phyloP scores from a whole-genome alignment of 2,113 vertebrate genomes.

The Mola mola region DNA sequence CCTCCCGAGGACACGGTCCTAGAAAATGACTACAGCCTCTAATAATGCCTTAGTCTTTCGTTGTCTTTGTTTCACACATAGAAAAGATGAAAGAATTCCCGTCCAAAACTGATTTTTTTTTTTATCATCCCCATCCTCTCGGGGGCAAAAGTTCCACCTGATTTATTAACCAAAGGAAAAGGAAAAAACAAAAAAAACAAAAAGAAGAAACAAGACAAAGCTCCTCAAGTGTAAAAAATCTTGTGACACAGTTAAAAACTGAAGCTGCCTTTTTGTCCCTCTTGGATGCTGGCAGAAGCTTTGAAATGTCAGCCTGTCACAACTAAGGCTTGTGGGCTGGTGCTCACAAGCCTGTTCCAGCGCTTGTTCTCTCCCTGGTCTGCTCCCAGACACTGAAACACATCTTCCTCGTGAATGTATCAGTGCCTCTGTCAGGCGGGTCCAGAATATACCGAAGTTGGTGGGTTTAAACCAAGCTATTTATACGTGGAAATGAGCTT shows the following conservation, averaged over 20 bases:
- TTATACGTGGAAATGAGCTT: constrained; percentile 38
- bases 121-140: constrained; percentile 55
- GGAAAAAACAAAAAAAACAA: constrained; percentile 1
- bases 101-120: constrained; percentile 60
- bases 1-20: constrained; percentile 64
- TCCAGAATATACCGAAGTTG: constrained; percentile 37
- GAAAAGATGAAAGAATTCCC: constrained; percentile 60
- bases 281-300: constrained; percentile 59
- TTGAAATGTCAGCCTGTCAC: constrained; percentile 73
- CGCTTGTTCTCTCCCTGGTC: constrained; percentile 31
- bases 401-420: constrained; percentile 48
- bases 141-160: constrained; percentile 51
- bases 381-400: constrained; percentile 39
- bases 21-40: constrained; percentile 66
- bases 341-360: constrained; percentile 39
- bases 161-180: constrained; percentile 57
- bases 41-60: constrained; percentile 69
- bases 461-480: constrained; percentile 27
- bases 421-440: constrained; percentile 35
- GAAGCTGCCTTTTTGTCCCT: constrained; percentile 51
- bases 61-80: constrained; percentile 60
- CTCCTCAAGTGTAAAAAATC: constrained; percentile 57
- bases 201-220: background rate
- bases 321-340: constrained; percentile 58
- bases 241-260: constrained; percentile 58